Percentiles rank a stretch among this genome's conserved stretches.
Conservation (phyloP, 2,888 invertebrate species). For the Drosophila maculinotata region DNA sequence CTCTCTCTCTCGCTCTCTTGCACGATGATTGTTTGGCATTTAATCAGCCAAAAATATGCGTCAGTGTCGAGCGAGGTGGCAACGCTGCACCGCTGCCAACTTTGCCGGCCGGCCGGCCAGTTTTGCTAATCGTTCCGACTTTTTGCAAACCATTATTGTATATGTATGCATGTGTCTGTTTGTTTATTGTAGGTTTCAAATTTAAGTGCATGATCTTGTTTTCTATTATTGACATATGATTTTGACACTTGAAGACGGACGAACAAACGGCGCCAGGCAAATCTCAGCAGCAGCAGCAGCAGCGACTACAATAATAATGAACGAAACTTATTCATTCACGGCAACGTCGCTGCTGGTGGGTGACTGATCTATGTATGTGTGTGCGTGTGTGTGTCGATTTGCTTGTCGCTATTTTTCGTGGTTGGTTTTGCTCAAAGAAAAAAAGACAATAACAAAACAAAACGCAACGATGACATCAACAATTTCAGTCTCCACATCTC, state of each 20-base stretch:
- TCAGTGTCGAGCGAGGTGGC: conserved; percentile 42
- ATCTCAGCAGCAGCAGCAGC: conserved; percentile 16
- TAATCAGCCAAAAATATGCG: conserved; percentile 54
- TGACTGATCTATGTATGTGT: conserved; percentile 18
- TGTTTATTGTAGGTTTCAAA: conserved; percentile 25
- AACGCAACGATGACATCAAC: conserved; percentile 76
- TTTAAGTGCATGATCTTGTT: conserved; percentile 46
- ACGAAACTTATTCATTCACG: conserved; percentile 41
- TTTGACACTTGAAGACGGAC: conserved; percentile 52
- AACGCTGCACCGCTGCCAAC: conserved; percentile 25
- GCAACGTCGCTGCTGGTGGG: conserved; percentile 31
- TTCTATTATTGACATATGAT: conserved; percentile 65
- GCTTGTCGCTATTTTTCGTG: conserved; percentile 23
- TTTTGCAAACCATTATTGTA: conserved; percentile 38
- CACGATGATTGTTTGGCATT: conserved; percentile 46
- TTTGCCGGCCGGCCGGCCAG: conserved; percentile 65
- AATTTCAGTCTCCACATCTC: conserved; percentile 50
- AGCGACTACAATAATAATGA: conserved; percentile 30
- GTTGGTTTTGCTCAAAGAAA: conserved; percentile 45
- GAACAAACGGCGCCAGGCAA: conserved; percentile 32
- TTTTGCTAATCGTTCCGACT: conserved; percentile 19
- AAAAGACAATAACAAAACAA: conserved; percentile 45
- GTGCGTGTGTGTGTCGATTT: conserved; percentile 3
- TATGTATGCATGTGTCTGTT: conserved; percentile 4
- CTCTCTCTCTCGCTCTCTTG: neutral